These are phyloP conservation scores for Crotalus helleri DNA, from an alignment of 2,113 vertebrate species.

Conservation along the genomic window DNA sequence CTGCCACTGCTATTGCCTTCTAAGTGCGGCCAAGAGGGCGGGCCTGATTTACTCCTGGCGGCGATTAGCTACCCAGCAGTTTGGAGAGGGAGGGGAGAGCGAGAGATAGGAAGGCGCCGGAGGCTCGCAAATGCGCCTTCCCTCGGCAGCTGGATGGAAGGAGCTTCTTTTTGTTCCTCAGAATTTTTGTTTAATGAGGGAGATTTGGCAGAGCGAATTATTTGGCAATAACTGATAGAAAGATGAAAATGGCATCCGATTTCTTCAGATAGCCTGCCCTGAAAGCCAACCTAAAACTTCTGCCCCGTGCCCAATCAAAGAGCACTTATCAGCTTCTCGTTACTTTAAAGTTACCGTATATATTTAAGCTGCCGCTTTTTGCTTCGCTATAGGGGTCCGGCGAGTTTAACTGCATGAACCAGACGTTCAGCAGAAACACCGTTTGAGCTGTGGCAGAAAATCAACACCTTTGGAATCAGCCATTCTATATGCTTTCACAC, in stretches of 20 bases:
- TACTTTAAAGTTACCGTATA: neutral
- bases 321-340: neutral
- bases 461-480: neutral
- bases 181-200: neutral
- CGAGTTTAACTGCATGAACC: neutral
- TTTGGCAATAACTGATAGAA: neutral
- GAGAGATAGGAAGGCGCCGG: too few relatives aligned
- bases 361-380: neutral
- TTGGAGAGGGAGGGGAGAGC: too few relatives aligned
- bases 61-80: neutral
- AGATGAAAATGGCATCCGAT: neutral
- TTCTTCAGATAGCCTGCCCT: neutral
- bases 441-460: neutral
- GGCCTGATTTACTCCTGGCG: neutral
- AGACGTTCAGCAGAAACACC: neutral
- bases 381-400: neutral
- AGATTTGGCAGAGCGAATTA: neutral
- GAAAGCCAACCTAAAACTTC: neutral
- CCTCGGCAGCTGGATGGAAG: neutral
- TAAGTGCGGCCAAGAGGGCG: neutral
- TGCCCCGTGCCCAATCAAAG: neutral
- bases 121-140: neutral
- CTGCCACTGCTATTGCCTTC: constrained; percentile 1
- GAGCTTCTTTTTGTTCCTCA: neutral
- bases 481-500: too few relatives aligned